These are phyloP conservation scores for Takifugu rubripes DNA, from an alignment of 2,797 vertebrate genomes.

Conservation along the genomic window DNA sequence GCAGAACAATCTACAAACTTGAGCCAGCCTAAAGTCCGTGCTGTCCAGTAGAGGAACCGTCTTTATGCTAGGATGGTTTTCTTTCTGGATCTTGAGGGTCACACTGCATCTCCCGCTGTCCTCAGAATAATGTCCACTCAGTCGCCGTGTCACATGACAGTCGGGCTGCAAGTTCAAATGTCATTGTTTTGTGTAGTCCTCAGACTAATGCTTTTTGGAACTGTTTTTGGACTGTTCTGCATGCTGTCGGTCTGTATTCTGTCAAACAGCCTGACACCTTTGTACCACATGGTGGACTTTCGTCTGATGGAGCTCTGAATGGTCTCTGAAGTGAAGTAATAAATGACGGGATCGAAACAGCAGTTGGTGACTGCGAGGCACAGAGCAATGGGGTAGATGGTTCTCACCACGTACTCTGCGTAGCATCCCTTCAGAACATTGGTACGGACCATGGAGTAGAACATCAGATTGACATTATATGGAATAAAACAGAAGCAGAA, in stretches of 20 bases:
- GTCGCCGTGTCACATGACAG: not conserved
- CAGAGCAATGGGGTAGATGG: slow-evolving; percentile 90
- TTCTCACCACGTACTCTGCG: slow-evolving; percentile 80
- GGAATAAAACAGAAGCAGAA: slow-evolving; percentile 97
- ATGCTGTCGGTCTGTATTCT: slow-evolving; percentile 66
- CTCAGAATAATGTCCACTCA: slow-evolving; percentile 3
- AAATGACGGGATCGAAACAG: slow-evolving; percentile 95
- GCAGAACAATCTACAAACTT: not conserved
- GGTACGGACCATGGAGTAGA: slow-evolving; percentile 91
- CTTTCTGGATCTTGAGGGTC: slow-evolving; percentile 6
- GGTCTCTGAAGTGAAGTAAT: slow-evolving; percentile 96
- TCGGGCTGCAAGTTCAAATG: slow-evolving; percentile 81
- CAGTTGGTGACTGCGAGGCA: slow-evolving; percentile 95
- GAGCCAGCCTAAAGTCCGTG: slow-evolving; percentile 20
- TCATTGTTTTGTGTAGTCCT: slow-evolving; percentile 69
- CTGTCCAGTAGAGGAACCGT: slow-evolving; percentile 2
- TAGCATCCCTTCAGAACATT: slow-evolving; percentile 81
- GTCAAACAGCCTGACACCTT: slow-evolving; percentile 69
- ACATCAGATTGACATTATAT: slow-evolving; percentile 90
- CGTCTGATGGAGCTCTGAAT: slow-evolving; percentile 93
- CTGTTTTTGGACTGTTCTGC: slow-evolving; percentile 60
- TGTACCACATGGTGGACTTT: slow-evolving; percentile 71
- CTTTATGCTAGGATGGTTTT: slow-evolving; percentile 3
- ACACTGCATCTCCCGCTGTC: not conserved
- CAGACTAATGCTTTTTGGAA: slow-evolving; percentile 49